Evolutionary conservation across 2,113 vertebrate species (phyloP).

Genomic region (Dasyurus viverrinus): DNA sequence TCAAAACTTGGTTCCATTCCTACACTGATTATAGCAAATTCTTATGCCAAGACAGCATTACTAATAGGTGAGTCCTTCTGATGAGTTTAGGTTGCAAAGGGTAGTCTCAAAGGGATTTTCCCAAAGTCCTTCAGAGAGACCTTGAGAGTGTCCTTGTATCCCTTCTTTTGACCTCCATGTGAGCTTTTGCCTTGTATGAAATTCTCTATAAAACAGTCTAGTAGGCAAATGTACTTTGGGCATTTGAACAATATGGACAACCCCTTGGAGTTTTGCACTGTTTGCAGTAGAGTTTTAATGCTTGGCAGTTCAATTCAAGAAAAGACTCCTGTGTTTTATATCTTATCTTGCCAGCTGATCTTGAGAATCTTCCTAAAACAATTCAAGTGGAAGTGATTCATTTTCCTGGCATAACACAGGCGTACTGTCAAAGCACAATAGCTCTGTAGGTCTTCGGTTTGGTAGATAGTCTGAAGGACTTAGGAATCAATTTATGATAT

Average conservation of each 20-base stretch:
- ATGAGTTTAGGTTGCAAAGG: not conserved
- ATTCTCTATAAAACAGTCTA: not conserved
- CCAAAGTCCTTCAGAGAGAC: not conserved
- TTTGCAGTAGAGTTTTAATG: not conserved
- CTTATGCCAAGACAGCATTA: not conserved
- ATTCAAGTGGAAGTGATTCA: no score
- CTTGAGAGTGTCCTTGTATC: not conserved
- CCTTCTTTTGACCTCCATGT: not conserved
- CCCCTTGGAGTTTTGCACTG: no score
- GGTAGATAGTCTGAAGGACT: not conserved
- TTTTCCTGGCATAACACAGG: not conserved
- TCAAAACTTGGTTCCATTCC: not conserved
- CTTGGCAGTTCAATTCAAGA: no score
- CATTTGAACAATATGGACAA: no score
- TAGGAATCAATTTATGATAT: not conserved
- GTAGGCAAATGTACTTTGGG: no score
- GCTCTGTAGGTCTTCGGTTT: not conserved
- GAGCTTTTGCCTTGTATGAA: not conserved
- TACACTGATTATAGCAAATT: not conserved
- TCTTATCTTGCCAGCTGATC: not conserved
- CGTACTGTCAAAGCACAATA: not conserved
- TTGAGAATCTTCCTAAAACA: not conserved
- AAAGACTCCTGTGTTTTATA: no score
- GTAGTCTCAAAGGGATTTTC: not conserved
- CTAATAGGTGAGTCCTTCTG: not conserved